Percentiles rank a stretch among this genome's conserved stretches.
phyloP scores from a whole-genome alignment of 1,140 invertebrate genomes.

The Apis florea region DNA sequence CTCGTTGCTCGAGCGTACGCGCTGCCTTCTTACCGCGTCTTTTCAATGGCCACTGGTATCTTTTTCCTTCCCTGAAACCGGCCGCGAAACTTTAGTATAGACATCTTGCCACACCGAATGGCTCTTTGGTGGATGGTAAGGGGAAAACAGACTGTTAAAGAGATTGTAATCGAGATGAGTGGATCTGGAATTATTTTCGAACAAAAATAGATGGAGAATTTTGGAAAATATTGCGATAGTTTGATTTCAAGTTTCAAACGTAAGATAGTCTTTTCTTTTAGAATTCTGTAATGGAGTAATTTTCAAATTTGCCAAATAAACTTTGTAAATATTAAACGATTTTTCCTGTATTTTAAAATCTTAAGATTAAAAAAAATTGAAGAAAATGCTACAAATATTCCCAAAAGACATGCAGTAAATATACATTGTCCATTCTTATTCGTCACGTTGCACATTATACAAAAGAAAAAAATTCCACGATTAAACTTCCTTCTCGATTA shows the following conservation, averaged over 20 bases:
- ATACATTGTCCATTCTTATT: background rate
- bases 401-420: too few relatives aligned
- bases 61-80: background rate
- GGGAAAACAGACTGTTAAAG: slow-evolving; percentile 2
- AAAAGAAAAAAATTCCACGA: background rate
- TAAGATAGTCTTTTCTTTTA: too few relatives aligned
- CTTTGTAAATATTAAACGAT: too few relatives aligned
- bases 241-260: background rate
- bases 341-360: too few relatives aligned
- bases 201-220: background rate
- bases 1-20: background rate
- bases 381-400: too few relatives aligned
- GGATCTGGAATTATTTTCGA: background rate
- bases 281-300: too few relatives aligned
- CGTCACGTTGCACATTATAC: background rate
- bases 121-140: background rate
- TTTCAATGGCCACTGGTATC: slow-evolving; percentile 9
- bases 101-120: background rate
- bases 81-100: background rate
- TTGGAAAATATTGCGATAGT: too few relatives aligned
- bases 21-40: background rate
- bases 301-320: too few relatives aligned
- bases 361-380: too few relatives aligned
- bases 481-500: background rate
- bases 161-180: slow-evolving; percentile 34